These are phyloP conservation scores for Caranx melampygus DNA, from an alignment of 2,113 vertebrate species.

Conservation along the genomic window DNA sequence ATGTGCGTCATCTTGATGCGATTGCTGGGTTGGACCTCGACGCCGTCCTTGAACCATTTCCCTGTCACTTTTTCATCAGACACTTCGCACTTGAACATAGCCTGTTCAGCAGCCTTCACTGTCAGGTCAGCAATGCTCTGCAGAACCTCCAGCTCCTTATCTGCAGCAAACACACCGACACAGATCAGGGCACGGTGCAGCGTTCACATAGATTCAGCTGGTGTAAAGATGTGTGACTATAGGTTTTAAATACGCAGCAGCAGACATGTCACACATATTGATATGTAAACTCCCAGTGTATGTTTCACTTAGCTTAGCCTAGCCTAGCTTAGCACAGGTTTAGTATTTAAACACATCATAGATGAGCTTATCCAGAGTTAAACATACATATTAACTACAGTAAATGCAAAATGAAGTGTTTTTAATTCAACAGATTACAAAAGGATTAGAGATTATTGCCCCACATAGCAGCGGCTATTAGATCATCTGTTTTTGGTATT, in stretches of 20 bases:
- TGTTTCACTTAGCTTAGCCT: too few relatives aligned
- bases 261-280: too few relatives aligned
- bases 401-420: not conserved
- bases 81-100: constrained; percentile 92
- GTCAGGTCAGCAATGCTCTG: constrained; percentile 92
- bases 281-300: too few relatives aligned
- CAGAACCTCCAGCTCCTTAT: constrained; percentile 89
- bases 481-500: not conserved
- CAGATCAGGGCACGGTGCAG: not conserved
- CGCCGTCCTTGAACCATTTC: constrained; percentile 92
- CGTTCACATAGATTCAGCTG: not conserved
- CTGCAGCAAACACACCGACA: constrained; percentile 70
- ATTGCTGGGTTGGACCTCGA: constrained; percentile 86
- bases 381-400: too few relatives aligned
- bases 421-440: not conserved
- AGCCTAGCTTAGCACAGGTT: too few relatives aligned
- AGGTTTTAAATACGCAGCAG: not conserved
- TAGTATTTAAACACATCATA: too few relatives aligned
- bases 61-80: constrained; percentile 93
- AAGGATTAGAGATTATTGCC: not conserved
- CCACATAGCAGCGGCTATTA: too few relatives aligned
- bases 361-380: too few relatives aligned
- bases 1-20: constrained; percentile 88
- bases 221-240: not conserved
- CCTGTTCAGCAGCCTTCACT: constrained; percentile 88